Percentiles rank a stretch among this genome's conserved stretches.
Evolutionary conservation across 2,113 vertebrate genomes (phyloP).

Genomic region (Pungitius pungitius): DNA sequence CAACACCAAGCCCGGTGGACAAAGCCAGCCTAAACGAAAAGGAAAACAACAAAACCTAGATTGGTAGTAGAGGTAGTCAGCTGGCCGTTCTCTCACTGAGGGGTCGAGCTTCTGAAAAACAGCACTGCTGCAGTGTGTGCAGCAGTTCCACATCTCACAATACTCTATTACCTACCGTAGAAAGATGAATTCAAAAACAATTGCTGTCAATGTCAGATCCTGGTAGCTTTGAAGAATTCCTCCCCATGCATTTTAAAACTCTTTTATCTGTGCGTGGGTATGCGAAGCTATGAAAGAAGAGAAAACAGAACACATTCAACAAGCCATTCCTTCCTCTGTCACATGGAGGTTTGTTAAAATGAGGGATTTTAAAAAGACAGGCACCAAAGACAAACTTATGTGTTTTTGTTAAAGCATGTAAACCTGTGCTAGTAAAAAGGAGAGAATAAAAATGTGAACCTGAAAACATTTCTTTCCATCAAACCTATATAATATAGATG

Average conservation of each 20-base stretch:
- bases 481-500: background rate
- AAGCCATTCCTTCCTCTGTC: background rate
- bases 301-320: background rate
- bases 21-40: slow-evolving; percentile 6
- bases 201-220: slow-evolving; percentile 32
- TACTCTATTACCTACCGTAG: slow-evolving; percentile 2
- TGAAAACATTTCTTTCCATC: background rate
- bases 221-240: slow-evolving; percentile 11
- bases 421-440: background rate
- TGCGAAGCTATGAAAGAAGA: background rate
- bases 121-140: slow-evolving; percentile 8
- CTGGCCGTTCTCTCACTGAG: slow-evolving; percentile 20
- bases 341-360: background rate
- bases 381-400: background rate
- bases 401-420: background rate
- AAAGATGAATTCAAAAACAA: background rate
- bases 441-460: background rate
- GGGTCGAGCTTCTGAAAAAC: background rate
- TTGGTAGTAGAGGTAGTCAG: slow-evolving; percentile 13
- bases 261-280: background rate
- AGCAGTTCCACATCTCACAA: background rate
- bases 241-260: background rate
- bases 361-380: background rate
- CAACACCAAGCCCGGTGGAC: slow-evolving; percentile 4
- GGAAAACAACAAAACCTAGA: slow-evolving; percentile 17